Conservation (phyloP, 30 jellyfish, hydroid and myxozoan genomes). For the Pseudorhiza aurosa region DNA sequence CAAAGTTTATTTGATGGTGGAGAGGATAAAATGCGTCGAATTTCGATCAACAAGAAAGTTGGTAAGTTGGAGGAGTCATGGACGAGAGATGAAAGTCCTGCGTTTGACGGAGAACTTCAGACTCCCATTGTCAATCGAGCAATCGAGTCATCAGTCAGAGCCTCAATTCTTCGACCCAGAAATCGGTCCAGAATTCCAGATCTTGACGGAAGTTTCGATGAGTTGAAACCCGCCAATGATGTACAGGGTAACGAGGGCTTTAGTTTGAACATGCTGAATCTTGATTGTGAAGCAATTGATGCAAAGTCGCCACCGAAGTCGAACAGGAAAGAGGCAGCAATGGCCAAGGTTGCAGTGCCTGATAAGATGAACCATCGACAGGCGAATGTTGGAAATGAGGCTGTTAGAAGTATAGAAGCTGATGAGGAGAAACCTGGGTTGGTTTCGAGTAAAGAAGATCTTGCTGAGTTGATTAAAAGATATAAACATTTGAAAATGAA, state of each 20-base stretch:
- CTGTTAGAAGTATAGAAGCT: background rate
- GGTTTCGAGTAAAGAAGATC: background rate
- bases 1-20: background rate
- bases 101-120: constrained; percentile 2
- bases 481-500: constrained; percentile 21
- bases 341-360: background rate
- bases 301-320: background rate
- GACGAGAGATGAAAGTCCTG: constrained; percentile 6
- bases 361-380: background rate
- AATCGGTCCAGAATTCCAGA: background rate
- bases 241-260: background rate
- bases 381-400: background rate
- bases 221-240: background rate
- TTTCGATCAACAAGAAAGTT: background rate
- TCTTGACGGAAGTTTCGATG: background rate
- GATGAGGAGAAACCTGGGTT: background rate
- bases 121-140: constrained; percentile 25
- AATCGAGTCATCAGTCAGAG: constrained; percentile 4
- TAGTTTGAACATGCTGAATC: too few species aligned
- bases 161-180: background rate
- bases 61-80: background rate
- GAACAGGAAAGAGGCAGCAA: background rate
- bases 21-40: background rate
- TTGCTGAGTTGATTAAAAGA: constrained; percentile 20
- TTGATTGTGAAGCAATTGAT: background rate